Percentiles rank a stretch among this genome's conserved stretches.
phyloP scores from a whole-genome alignment of 2,113 vertebrate species.

The Nibea coibor region DNA sequence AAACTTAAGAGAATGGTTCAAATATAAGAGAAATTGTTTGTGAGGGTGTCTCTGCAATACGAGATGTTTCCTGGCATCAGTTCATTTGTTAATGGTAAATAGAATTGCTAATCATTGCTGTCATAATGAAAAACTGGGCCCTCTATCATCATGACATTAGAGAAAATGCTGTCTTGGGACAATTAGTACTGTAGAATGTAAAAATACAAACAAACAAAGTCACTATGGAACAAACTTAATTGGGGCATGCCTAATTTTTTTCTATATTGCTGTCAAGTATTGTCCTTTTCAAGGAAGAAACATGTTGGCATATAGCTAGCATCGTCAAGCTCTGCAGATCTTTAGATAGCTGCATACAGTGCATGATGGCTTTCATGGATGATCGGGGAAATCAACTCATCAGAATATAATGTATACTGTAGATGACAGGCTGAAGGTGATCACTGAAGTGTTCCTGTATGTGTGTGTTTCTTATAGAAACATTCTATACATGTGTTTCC shows the following conservation, averaged over 20 bases:
- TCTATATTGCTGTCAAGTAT: no score
- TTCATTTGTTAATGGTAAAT: constrained; percentile 41
- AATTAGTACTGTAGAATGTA: neutral
- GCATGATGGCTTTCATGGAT: neutral
- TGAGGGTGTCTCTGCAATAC: neutral
- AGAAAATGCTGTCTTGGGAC: constrained; percentile 26
- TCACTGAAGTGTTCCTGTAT: neutral
- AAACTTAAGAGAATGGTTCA: neutral
- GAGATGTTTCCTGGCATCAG: constrained; percentile 15
- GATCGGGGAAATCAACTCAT: neutral
- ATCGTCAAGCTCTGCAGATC: neutral
- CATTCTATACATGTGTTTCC: neutral
- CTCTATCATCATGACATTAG: constrained; percentile 29
- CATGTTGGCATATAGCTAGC: neutral
- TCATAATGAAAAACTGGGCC: constrained; percentile 23
- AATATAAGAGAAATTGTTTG: neutral
- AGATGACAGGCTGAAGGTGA: neutral
- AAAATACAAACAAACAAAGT: constrained; percentile 4
- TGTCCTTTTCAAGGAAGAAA: neutral
- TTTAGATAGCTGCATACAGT: neutral
- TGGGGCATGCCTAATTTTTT: no score
- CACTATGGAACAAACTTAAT: neutral
- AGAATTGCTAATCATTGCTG: constrained; percentile 52
- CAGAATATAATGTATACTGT: neutral
- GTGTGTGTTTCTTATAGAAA: no score